Percentiles rank a stretch among this genome's conserved stretches.
These are phyloP conservation scores for Ips nitidus DNA, from an alignment of 1,140 invertebrate species.

Conservation along the genomic window DNA sequence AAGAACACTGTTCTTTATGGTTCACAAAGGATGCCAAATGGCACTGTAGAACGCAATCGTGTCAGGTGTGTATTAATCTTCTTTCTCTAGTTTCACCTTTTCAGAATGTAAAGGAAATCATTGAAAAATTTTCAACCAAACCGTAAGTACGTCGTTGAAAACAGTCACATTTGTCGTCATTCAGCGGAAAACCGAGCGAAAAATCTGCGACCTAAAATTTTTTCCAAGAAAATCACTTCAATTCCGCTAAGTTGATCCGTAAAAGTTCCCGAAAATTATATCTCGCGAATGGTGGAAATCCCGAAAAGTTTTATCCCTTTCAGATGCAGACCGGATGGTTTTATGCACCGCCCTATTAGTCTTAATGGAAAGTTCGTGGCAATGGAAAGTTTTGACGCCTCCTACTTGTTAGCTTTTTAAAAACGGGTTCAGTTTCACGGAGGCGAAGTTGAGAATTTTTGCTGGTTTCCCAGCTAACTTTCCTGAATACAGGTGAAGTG, in stretches of 20 bases:
- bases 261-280: background rate
- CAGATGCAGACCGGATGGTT: conserved; percentile 18
- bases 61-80: no score
- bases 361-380: conserved; percentile 23
- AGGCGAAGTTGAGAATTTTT: conserved; percentile 16
- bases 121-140: no score
- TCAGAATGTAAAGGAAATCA: no score
- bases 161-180: no score
- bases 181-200: background rate
- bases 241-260: background rate
- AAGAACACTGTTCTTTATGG: no score
- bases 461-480: conserved; percentile 3
- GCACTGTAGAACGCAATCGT: no score
- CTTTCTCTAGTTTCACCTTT: no score
- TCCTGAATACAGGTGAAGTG: conserved; percentile 18
- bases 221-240: background rate
- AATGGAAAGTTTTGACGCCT: conserved; percentile 23
- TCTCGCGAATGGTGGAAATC: background rate
- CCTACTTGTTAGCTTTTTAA: conserved; percentile 27
- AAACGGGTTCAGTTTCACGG: conserved; percentile 17
- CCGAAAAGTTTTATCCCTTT: conserved; percentile 3
- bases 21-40: no score
- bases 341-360: conserved; percentile 27
- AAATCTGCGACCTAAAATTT: background rate
- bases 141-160: no score